A percentile compares a stretch with the other conserved stretches of the same genome.
These are phyloP conservation scores for Orgyia antiqua DNA, from an alignment of 2,888 invertebrate species.

Conservation along the genomic window DNA sequence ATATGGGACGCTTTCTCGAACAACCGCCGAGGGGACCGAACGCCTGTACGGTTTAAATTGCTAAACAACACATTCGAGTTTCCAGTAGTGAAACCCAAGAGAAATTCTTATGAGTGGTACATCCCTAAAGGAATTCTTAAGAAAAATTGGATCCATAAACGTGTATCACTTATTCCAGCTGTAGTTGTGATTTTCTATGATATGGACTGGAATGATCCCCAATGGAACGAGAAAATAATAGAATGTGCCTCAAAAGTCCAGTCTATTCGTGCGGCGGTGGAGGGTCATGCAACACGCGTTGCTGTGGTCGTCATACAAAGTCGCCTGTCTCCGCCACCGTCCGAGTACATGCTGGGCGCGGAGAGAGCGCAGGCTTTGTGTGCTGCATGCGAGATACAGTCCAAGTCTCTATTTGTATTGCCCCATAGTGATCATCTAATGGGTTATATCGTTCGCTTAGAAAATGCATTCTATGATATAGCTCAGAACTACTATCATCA, in stretches of 20 bases:
- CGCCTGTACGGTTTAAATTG: constrained; percentile 90
- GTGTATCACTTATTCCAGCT: constrained; percentile 92
- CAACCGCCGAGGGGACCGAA: constrained; percentile 88
- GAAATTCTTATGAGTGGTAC: constrained; percentile 96
- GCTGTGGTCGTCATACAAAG: constrained; percentile 95
- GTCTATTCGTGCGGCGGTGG: constrained; percentile 85
- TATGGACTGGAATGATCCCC: constrained; percentile 96
- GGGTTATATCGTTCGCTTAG: constrained; percentile 86
- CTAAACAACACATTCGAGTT: constrained; percentile 91
- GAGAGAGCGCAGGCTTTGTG: constrained; percentile 95
- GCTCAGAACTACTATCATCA: constrained; percentile 95
- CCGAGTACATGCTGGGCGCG: constrained; percentile 90
- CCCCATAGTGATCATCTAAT: constrained; percentile 93
- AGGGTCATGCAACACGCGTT: constrained; percentile 85
- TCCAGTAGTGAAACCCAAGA: constrained; percentile 90
- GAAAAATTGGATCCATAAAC: constrained; percentile 96
- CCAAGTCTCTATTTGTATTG: constrained; percentile 94
- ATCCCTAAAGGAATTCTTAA: constrained; percentile 96
- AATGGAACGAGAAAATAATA: constrained; percentile 96
- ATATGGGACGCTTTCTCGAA: constrained; percentile 96
- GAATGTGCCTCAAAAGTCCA: constrained; percentile 95
- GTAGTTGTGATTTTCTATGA: constrained; percentile 97
- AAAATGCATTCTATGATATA: constrained; percentile 95
- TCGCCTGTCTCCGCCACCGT: constrained; percentile 85
- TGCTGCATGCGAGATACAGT: constrained; percentile 92